phyloP scores from a whole-genome alignment of 2,113 vertebrate genomes.

The Smithornis capensis region DNA sequence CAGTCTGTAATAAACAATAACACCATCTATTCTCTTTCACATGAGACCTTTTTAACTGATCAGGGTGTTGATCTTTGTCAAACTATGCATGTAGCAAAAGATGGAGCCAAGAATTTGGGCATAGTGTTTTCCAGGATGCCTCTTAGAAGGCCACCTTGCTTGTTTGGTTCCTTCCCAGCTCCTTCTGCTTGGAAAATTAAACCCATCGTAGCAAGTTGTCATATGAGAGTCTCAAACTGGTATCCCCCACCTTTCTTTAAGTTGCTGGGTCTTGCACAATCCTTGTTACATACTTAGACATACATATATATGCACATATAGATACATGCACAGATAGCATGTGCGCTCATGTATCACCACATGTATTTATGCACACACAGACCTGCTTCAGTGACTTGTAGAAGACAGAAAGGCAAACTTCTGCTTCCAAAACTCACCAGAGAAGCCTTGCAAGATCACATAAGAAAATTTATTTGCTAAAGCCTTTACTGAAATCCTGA shows the following conservation, averaged over 20 bases:
- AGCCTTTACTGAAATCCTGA: not conserved
- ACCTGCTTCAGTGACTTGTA: not conserved
- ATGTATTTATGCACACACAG: rapidly evolving
- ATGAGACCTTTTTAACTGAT: not conserved
- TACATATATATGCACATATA: rapidly evolving
- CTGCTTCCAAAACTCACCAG: not conserved
- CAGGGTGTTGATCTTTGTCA: not conserved
- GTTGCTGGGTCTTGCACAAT: not conserved
- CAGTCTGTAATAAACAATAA: not conserved
- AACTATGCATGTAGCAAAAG: not conserved
- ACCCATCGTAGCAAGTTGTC: not conserved
- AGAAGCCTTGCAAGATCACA: not conserved
- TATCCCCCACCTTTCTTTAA: not conserved
- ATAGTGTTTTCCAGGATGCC: rapidly evolving
- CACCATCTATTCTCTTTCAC: not conserved
- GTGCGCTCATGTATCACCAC: not conserved
- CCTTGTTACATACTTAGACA: not conserved
- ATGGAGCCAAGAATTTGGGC: not conserved
- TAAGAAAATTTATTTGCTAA: not conserved
- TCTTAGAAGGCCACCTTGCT: not conserved
- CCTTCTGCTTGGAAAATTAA: not conserved
- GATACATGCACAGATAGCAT: not conserved
- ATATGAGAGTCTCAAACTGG: not conserved
- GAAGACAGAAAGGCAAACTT: not conserved
- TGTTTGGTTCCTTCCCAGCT: not conserved